Conservation (phyloP, 1,140 invertebrate genomes). For the Helicoverpa zea region DNA sequence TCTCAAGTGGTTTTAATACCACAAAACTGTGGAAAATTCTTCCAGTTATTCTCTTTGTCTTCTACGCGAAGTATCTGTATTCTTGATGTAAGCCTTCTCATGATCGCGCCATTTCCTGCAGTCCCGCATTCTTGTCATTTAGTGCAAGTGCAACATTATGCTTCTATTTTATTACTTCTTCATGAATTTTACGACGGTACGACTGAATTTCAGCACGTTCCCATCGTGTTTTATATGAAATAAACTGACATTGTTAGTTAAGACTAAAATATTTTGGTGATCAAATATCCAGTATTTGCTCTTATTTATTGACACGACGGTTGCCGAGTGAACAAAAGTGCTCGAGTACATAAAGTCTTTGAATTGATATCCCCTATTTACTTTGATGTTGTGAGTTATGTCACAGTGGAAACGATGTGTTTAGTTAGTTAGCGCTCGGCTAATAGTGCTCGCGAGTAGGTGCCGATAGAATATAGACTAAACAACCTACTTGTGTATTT, state of each 20-base stretch:
- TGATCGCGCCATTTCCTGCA: not conserved
- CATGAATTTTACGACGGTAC: conserved; percentile 3
- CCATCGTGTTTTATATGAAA: not conserved
- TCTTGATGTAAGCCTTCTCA: not conserved
- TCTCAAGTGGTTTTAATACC: conserved; percentile 13
- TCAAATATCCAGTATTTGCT: conserved; percentile 10
- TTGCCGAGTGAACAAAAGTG: not conserved
- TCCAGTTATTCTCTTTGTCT: too few species aligned
- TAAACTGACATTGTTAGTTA: conserved; percentile 12
- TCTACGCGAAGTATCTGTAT: too few species aligned
- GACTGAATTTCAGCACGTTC: not conserved
- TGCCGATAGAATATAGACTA: conserved; percentile 22
- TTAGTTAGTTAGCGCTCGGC: not conserved
- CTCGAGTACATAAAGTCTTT: not conserved
- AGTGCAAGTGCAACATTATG: not conserved
- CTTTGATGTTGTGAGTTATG: conserved; percentile 42
- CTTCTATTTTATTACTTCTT: not conserved
- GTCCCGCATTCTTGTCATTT: not conserved
- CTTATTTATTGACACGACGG: conserved; percentile 1
- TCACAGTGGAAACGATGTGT: conserved; percentile 22
- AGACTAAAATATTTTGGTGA: not conserved
- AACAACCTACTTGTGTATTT: conserved; percentile 2
- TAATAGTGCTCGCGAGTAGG: conserved; percentile 10
- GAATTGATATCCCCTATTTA: conserved; percentile 24
- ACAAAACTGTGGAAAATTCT: not conserved